Evolutionary conservation across 2,113 vertebrate species (phyloP).

Genomic region (Thinocorus orbignyianus): DNA sequence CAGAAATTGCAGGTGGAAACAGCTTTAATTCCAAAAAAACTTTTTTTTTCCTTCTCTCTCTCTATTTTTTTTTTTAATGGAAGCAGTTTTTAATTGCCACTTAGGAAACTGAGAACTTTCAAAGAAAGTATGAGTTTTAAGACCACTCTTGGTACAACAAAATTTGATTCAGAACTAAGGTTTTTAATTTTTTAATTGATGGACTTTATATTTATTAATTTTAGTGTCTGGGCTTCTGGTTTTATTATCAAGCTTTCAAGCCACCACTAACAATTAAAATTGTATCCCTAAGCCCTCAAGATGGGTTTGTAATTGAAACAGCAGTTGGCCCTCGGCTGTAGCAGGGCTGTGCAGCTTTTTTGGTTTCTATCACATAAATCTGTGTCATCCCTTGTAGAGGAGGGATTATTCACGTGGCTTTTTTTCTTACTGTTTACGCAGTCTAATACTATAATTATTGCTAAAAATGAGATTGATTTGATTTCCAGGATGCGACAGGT

Average conservation of each 20-base stretch:
- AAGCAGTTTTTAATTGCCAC: neutral
- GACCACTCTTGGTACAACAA: neutral
- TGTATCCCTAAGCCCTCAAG: neutral
- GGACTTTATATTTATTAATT: neutral
- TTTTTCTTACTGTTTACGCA: neutral
- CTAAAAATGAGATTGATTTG: slow-evolving; percentile 23
- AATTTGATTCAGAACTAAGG: neutral
- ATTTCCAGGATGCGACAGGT: neutral
- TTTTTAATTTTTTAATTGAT: neutral
- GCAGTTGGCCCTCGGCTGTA: neutral
- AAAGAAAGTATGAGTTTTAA: too few species aligned
- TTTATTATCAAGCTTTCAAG: slow-evolving; percentile 24
- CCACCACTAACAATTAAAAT: slow-evolving; percentile 24
- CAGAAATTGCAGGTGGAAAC: neutral
- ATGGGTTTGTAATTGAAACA: neutral
- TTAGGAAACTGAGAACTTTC: neutral
- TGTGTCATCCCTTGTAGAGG: neutral
- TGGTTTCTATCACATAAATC: neutral
- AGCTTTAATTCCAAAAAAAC: neutral
- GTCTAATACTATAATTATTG: slow-evolving; percentile 23
- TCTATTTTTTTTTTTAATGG: too few species aligned
- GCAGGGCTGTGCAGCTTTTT: neutral
- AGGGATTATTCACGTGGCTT: slow-evolving; percentile 18
- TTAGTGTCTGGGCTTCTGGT: neutral
- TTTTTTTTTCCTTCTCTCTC: accelerated